These are phyloP conservation scores for Penaeus monodon DNA, from an alignment of 2,888 invertebrate genomes.

Conservation along the genomic window DNA sequence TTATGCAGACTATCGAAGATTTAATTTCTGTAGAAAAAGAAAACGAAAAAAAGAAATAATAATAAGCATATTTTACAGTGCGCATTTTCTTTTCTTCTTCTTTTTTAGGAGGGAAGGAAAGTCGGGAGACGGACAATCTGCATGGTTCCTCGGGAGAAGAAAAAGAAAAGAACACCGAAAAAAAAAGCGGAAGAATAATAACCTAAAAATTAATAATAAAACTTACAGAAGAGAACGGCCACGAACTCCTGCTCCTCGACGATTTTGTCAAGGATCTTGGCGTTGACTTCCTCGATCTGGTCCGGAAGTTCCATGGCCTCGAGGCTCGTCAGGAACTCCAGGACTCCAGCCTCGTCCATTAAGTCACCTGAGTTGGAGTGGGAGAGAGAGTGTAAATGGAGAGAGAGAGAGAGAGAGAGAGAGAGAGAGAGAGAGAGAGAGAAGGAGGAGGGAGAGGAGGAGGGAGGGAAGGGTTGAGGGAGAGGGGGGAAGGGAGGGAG, in stretches of 20 bases:
- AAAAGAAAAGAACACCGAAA: too few species aligned
- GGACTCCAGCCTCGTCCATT: conserved; percentile 93
- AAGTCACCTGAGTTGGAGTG: conserved; percentile 80
- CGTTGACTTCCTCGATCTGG: conserved; percentile 94
- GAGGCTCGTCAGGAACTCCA: conserved; percentile 92
- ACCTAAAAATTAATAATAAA: conserved; percentile 63
- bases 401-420: neutral
- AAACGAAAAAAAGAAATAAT: too few species aligned
- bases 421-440: neutral
- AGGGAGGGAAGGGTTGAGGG: neutral
- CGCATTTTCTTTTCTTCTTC: too few species aligned
- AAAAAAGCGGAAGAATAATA: too few species aligned
- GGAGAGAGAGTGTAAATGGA: neutral
- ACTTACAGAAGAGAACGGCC: conserved; percentile 95
- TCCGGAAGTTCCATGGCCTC: conserved; percentile 96
- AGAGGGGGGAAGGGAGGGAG: too few species aligned
- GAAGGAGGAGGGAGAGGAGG: neutral
- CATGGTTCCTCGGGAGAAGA: too few species aligned
- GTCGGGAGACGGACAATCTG: too few species aligned
- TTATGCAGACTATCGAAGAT: too few species aligned
- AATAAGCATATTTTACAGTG: too few species aligned
- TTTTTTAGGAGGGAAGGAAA: too few species aligned
- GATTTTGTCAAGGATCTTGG: conserved; percentile 88
- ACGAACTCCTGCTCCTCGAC: conserved; percentile 92
- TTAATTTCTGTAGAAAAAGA: too few species aligned